Evolutionary conservation across 1,140 invertebrate genomes (phyloP), one percentile per base, ranked within the genome.

Genomic region (Hirudo medicinalis): DNA sequence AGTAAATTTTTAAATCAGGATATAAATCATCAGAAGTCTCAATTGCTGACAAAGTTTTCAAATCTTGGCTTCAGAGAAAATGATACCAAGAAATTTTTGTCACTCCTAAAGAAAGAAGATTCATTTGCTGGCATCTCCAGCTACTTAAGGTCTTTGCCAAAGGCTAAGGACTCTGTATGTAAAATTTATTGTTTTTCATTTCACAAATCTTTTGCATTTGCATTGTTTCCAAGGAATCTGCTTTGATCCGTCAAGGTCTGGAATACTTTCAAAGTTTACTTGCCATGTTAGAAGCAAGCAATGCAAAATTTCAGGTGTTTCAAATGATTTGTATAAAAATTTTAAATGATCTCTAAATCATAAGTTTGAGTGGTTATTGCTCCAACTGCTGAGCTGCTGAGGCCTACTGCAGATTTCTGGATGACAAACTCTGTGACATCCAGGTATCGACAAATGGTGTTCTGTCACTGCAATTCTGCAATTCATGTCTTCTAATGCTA

Each of bases 1-100:
- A 63, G 11, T 63, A 63, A 19, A 25, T 13, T 63, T 63, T 25
- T 63, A 13, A 63, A 8, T 63, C 22, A 63, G 57, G 29, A 63
- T 20, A 63, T 63, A 32, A 32, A 63, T 25, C 57, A 63, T 22
- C 57, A 63, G 57, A 63, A 63, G 57, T 25, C 57, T 25, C 22
- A 63, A 22, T 6, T 63, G 22, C 11, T 63, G 22, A 63, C 22
- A 22, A 63, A 32, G 29, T 32, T 63, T 22, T 32, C 29, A 32
- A 63, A 63, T 32, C 22, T 63, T 63, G 57, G 57, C 22, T 32
- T 63, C 22, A 63, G 17, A 63, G 57, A 63, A 63, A 32, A 63
- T 63, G 57, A 25, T 32, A 32, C 29, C 11, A 63, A 63, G 11
- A 63, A 63, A 22, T 63, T 63, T n/a, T 32, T 63, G 11, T 63